Conservation (phyloP, 2,113 vertebrate genomes). For the Micromys minutus region DNA sequence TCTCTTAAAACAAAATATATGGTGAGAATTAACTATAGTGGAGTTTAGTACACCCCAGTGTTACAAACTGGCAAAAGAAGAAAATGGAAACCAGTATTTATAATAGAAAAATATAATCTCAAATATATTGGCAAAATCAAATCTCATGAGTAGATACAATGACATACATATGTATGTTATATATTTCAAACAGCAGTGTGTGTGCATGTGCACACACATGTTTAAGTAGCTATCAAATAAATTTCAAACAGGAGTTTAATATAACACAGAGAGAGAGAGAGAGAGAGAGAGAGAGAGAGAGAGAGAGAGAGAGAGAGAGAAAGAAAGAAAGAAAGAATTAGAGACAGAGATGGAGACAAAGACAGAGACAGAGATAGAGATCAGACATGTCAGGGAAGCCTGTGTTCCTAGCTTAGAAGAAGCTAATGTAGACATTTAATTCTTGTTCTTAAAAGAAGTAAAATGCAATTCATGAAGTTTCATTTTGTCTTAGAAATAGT, state of each 20-base stretch:
- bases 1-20: neutral
- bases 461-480: neutral
- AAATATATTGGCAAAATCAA: slow-evolving; percentile 47
- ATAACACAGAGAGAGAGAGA: neutral
- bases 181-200: neutral
- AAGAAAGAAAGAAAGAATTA: neutral
- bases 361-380: too few relatives aligned
- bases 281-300: neutral
- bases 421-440: neutral
- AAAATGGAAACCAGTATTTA: slow-evolving; percentile 27
- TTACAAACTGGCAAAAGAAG: neutral
- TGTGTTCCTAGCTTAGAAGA: neutral
- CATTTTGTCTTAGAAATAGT: neutral
- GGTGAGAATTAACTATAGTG: slow-evolving; percentile 42
- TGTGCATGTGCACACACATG: neutral
- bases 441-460: neutral
- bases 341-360: too few relatives aligned
- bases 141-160: neutral
- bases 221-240: neutral
- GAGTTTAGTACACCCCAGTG: slow-evolving; percentile 46
- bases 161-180: neutral
- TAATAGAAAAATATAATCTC: neutral
- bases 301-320: neutral
- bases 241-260: neutral
- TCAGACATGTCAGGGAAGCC: neutral